Evolutionary conservation across 2,797 vertebrate genomes (phyloP), one percentile per base, ranked within the genome.

Genomic region (Argya squamiceps): DNA sequence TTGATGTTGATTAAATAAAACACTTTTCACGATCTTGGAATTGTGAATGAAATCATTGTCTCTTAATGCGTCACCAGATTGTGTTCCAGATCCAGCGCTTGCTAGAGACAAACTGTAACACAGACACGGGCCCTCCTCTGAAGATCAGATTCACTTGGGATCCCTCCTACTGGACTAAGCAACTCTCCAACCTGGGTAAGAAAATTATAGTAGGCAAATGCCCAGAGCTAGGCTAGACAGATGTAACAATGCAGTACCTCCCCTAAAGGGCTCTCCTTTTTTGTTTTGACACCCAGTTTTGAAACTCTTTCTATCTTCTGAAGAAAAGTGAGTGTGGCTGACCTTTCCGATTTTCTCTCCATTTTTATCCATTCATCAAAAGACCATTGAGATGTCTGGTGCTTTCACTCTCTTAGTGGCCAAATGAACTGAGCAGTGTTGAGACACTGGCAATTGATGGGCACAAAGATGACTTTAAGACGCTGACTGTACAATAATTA

Each of bases 131-230:
- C 89, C 98, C 98, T 91, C 98, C 99, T 29, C 97, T 99, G 93
- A 99, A 98, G 97, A 99, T 99, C 94, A 99, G 98, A 94, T 99
- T 99, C 96, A 98, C 99, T 89, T 99, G 99, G 99, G 99, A 99
- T 91, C 99, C 99, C 29, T 99, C 99, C 94, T 99, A 99, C 96
- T 99, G 99, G 99, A 99, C 98, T 27, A 99, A 99, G 96, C 99
- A 99, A 88, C 98, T 99, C 88, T 99, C 99, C 79, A 98, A 95
- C 92, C 97, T 99, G 90, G 99, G 99, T 99, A 97, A 37, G 97
- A 46, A 89, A 62, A 64, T n/a, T 49, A 12, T 2, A 9, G n/a
- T 17, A 69, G 29, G 23, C n/a, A 64, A 32, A n/a, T 75, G 14
- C 4, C 43, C 50, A 88, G 47, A 74, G 32, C 20, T 70, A 9